A percentile compares a stretch with the other conserved stretches of the same genome.
phyloP scores from a whole-genome alignment of 2,888 invertebrate species.

The Agriopis marginaria region DNA sequence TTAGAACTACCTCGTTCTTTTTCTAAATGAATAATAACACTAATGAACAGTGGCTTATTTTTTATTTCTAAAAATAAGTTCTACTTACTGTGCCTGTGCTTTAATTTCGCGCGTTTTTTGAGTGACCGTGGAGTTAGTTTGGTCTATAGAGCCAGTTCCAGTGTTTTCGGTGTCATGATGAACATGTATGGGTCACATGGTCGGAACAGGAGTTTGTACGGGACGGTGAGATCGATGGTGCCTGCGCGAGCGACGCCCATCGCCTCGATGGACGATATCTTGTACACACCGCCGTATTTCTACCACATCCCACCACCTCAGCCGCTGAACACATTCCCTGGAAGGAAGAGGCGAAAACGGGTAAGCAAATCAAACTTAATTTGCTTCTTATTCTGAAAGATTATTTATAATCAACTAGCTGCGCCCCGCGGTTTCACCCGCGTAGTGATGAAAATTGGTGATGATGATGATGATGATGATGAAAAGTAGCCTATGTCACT shows the following conservation, averaged over 20 bases:
- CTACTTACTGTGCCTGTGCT: constrained; percentile 53
- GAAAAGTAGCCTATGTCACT: too few relatives aligned
- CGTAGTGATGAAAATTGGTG: too few relatives aligned
- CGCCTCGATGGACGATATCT: constrained; percentile 67
- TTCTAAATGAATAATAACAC: constrained; percentile 23
- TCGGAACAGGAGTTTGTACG: constrained; percentile 72
- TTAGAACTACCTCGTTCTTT: constrained; percentile 62
- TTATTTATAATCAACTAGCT: neutral
- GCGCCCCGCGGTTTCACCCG: too few relatives aligned
- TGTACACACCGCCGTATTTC: constrained; percentile 76
- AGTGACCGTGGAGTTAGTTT: constrained; percentile 4
- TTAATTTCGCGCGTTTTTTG: constrained; percentile 24
- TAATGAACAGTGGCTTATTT: constrained; percentile 72
- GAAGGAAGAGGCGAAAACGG: constrained; percentile 79
- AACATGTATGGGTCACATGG: constrained; percentile 73
- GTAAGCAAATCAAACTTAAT: constrained; percentile 56
- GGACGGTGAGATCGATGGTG: constrained; percentile 77
- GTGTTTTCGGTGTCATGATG: constrained; percentile 62
- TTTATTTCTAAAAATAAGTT: constrained; percentile 71
- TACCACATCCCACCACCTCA: constrained; percentile 80
- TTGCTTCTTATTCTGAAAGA: too few relatives aligned
- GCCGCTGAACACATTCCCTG: constrained; percentile 78
- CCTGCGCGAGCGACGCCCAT: constrained; percentile 69
- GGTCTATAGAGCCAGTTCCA: neutral
- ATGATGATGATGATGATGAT: too few relatives aligned